Percentiles rank a stretch among this genome's conserved stretches.
Evolutionary conservation across 2,797 vertebrate genomes (phyloP).

Genomic region (Paramormyrops hopkinsi): DNA sequence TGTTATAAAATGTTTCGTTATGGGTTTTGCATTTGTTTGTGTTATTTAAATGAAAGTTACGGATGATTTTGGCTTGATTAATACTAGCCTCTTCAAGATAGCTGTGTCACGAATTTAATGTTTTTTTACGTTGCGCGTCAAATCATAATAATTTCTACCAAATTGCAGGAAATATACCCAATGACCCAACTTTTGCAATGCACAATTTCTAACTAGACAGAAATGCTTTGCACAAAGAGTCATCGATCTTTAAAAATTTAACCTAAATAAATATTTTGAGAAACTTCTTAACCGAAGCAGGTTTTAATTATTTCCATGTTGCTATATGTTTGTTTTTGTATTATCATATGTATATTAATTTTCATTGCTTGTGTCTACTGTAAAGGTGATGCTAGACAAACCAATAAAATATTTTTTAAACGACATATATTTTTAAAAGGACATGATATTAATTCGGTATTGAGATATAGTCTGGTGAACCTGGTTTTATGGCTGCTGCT

Average conservation of each 20-base stretch:
- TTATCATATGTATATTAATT: slow-evolving; percentile 54
- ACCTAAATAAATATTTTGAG: slow-evolving; percentile 18
- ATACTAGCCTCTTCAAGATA: neutral
- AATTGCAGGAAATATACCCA: neutral
- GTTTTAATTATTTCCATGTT: slow-evolving; percentile 19
- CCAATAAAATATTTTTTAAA: slow-evolving; percentile 58
- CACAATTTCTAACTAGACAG: neutral
- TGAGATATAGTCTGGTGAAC: neutral
- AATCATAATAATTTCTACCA: neutral
- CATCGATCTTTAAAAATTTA: slow-evolving; percentile 25
- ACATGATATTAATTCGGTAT: neutral
- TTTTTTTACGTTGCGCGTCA: neutral
- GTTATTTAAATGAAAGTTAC: slow-evolving; percentile 4
- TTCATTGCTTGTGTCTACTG: slow-evolving; percentile 64
- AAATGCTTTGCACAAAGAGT: neutral
- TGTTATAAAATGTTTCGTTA: neutral
- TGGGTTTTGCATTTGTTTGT: neutral
- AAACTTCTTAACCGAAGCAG: slow-evolving; percentile 22
- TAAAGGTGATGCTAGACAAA: slow-evolving; percentile 62
- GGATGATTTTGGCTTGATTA: neutral
- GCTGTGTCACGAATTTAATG: neutral
- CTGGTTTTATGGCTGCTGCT: neutral
- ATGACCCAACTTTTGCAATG: neutral
- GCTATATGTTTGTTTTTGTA: slow-evolving; percentile 49
- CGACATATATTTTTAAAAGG: slow-evolving; percentile 40